Evolutionary conservation across 2,797 vertebrate species (phyloP), one percentile per base, ranked within the genome.

Genomic region (Mormyrus proboscirostris): DNA sequence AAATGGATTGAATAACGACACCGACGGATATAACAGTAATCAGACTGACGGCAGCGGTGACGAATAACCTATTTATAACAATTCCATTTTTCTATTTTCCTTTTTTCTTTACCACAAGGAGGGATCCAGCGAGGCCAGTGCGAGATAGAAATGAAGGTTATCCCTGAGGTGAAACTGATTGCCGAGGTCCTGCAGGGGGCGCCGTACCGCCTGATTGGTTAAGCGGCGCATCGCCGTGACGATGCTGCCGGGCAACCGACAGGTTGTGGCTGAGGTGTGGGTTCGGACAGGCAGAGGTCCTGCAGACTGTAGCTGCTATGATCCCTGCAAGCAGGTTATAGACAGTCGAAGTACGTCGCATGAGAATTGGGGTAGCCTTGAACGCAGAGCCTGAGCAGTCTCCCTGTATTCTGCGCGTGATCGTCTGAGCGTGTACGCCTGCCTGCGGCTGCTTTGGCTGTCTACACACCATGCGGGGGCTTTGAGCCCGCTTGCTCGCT

Each of bases 261-360:
- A 33, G 33, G 38, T 29, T 79, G 73, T 79, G 4, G 38, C 25
- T 79, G 14, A 82, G 12, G 7, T n/a, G 41, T 16, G 12, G 33
- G 38, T 82, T 47, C 16, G 47, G 41, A 33, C 76, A 82, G 73
- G 33, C 73, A 38, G 0, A 7, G 14, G 38, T 88, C 22, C 86
- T 29, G 6, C 90, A 79, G 84, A 29, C 86, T 51, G 57, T 53
- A 92, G 88, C 90, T 84, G 88, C 90, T 91, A 89, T 92, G 89
- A 91, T 91, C 90, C 84, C 87, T 86, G 53, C 89, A 89, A 91
- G 91, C 85, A 62, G 90, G 91, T 90, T 87, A 88, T 84, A 51
- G 83, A 86, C 91, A 92, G 91, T 91, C 90, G 91, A 55, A 88
- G 62, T 88, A 87, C 41, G 90, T 91, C 85, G 89, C 89, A 44